Conservation (phyloP, 2,888 invertebrate species). For the Pachliopta kotzebuea region DNA sequence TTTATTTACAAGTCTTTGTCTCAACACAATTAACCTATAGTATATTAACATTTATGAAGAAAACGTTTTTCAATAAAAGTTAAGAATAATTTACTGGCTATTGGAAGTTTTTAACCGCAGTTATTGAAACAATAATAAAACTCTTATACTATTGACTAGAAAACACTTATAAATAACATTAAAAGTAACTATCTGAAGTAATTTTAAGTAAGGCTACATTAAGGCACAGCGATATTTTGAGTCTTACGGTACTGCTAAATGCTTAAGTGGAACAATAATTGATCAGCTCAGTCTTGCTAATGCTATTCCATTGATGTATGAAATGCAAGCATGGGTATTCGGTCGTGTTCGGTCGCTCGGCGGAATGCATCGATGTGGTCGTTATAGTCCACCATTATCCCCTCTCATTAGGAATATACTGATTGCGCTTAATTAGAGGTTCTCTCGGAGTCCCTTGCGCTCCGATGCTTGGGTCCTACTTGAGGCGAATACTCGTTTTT, state of each 20-base stretch:
- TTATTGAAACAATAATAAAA: conserved; percentile 38
- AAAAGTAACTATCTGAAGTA: conserved; percentile 58
- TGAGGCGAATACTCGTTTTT: conserved; percentile 72
- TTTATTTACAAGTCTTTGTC: conserved; percentile 73
- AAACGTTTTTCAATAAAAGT: conserved; percentile 12
- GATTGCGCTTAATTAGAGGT: conserved; percentile 80
- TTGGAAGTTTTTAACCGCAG: conserved; percentile 17
- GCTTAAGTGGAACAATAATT: conserved; percentile 66
- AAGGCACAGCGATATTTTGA: conserved; percentile 73
- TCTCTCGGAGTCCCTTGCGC: conserved; percentile 68
- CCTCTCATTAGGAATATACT: conserved; percentile 80
- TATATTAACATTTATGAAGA: conserved; percentile 15
- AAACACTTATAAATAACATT: conserved; percentile 60
- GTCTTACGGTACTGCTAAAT: conserved; percentile 68
- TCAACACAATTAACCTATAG: conserved; percentile 46
- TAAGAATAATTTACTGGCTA: conserved; percentile 11
- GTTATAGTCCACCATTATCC: conserved; percentile 77
- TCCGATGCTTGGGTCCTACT: conserved; percentile 61
- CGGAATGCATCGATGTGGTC: conserved; percentile 76
- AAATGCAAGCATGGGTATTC: conserved; percentile 67
- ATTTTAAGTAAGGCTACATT: conserved; percentile 55
- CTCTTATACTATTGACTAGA: conserved; percentile 74
- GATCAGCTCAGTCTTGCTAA: conserved; percentile 71
- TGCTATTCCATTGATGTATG: conserved; percentile 64
- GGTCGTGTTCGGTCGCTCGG: conserved; percentile 58